A percentile compares a stretch with the other conserved stretches of the same genome.
Conservation (phyloP, 2,113 vertebrate species). For the Paratilapia polleni region DNA sequence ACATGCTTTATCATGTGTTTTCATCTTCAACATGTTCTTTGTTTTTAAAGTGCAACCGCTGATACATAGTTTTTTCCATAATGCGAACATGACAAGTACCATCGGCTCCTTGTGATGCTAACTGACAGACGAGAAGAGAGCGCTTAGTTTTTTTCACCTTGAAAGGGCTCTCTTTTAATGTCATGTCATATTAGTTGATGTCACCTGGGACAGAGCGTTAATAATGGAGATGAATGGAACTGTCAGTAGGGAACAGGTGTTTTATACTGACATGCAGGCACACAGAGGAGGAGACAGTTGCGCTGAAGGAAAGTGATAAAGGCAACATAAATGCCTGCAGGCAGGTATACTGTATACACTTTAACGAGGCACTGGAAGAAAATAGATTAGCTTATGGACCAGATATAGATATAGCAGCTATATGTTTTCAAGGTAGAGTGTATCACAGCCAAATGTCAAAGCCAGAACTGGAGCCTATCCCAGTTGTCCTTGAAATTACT, state of each 20-base stretch:
- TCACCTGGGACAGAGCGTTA: constrained; percentile 33
- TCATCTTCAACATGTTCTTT: not conserved
- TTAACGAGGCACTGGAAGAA: not conserved
- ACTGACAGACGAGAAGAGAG: constrained; percentile 31
- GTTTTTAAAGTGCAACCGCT: not conserved
- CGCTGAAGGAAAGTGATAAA: not conserved
- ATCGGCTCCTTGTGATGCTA: constrained; percentile 19
- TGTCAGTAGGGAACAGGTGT: constrained; percentile 23
- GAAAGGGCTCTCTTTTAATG: constrained; percentile 34
- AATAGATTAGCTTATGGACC: not conserved
- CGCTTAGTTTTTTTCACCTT: constrained; percentile 28
- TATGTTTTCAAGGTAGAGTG: rapidly evolving
- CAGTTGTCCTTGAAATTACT: too few species aligned
- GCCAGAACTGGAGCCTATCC: not conserved
- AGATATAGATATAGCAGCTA: not conserved
- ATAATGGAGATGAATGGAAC: constrained; percentile 57
- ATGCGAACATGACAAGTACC: constrained; percentile 24
- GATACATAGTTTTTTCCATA: not conserved
- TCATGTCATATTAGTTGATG: constrained; percentile 45
- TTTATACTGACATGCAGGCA: constrained; percentile 10
- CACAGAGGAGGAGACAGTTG: not conserved
- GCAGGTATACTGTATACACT: not conserved
- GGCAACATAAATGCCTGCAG: not conserved
- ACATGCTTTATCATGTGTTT: not conserved
- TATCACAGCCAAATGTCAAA: not conserved